Conservation (phyloP, 2,888 invertebrate species). For the Lordiphosa fenestrarum region DNA sequence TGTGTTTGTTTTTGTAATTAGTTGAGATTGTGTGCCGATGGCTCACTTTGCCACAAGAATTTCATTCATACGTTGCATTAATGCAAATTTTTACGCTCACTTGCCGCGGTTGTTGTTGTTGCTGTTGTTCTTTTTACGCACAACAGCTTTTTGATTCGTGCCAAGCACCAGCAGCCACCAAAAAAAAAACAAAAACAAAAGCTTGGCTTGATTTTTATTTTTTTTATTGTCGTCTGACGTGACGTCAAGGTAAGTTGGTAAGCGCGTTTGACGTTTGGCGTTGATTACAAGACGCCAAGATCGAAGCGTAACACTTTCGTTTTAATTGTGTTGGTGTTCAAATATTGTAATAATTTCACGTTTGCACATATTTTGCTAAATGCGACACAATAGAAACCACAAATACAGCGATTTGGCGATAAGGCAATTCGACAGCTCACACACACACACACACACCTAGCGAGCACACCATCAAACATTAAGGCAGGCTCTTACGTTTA, state of each 20-base stretch:
- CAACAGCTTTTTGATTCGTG: constrained; percentile 47
- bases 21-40: constrained; percentile 30
- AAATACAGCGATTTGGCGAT: constrained; percentile 55
- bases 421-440: constrained; percentile 42
- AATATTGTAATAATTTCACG: constrained; percentile 45
- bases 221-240: constrained; percentile 52
- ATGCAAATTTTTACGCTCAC: constrained; percentile 63
- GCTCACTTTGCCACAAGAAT: constrained; percentile 25
- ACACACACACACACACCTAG: constrained; percentile 11
- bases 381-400: constrained; percentile 36
- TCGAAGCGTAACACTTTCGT: constrained; percentile 63
- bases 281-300: constrained; percentile 56
- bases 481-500: constrained; percentile 53
- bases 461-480: constrained; percentile 22
- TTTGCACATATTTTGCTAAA: constrained; percentile 48
- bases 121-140: constrained; percentile 54
- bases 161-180: constrained; percentile 68
- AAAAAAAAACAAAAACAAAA: constrained; percentile 32
- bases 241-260: constrained; percentile 75
- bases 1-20: constrained; percentile 59
- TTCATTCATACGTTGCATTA: constrained; percentile 64
- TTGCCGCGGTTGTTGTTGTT: constrained; percentile 32
- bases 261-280: constrained; percentile 15
- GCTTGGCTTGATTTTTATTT: constrained; percentile 46
- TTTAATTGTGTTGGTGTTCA: constrained; percentile 25